Base-by-base conservation (phyloP, 1,140 invertebrate genomes). In the Saccostrea glomerata region DNA sequence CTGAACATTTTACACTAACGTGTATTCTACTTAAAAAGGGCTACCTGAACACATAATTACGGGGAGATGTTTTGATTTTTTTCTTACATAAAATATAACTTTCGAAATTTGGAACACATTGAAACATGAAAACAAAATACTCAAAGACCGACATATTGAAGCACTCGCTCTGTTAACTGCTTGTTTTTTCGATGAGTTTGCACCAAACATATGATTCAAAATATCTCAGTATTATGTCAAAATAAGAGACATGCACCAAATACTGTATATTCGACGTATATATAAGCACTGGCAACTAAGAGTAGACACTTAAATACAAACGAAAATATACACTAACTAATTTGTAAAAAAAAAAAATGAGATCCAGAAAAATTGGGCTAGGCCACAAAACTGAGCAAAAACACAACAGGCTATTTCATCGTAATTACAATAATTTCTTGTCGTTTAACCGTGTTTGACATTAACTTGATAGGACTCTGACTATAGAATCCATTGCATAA, bases 131-230 rank as follows among this genome's bases (percentile, higher is more conserved):
- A 77, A 77, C 70, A 77, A 77, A 77, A 77, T 30, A 15, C 70
- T 77, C 23, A 77, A 12, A 36, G 70, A 11, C 23, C 70, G 25
- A 30, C 70, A 77, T 15, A 77, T 13, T 77, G 70, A 77, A 77
- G 70, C 25, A 77, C 70, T 30, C 30, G 13, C 25, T 13, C 23
- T 30, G 70, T 77, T 15, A 15, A 77, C 11, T 30, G 25, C 7
- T 77, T 77, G 70, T 13, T 25, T 77, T 77, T 63, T 77, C 70
- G 70, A 77, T 77, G 70, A 77, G 70, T 77, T 77, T 77, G 70
- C 70, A 77, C 70, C 70, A 30, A 30, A 15, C 23, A 7, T 77
- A 15, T 77, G 70, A 77, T 77, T 77, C 13, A 77, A 25, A 47
- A 47, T 7, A 47, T 47, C 47, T 47, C 47, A 47, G 47, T 36